Percentiles rank a stretch among this genome's conserved stretches.
Evolutionary conservation across 2,113 vertebrate genomes (phyloP).

Genomic region (Thamnaconus septentrionalis): DNA sequence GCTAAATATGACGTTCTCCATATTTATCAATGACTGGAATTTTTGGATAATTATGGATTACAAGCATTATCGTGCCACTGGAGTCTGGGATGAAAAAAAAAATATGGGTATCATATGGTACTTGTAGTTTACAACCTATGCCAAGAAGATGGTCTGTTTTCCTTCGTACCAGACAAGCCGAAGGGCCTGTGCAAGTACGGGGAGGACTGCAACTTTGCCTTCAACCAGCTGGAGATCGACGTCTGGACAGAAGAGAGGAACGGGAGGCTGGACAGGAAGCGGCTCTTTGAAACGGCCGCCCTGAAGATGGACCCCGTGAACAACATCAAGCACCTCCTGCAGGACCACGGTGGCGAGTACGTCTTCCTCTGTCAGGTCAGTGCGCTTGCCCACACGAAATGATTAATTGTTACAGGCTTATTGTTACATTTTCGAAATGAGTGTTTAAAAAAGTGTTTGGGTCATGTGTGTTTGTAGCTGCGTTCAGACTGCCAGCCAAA

Average conservation of each 20-base stretch:
- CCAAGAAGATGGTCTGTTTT: background rate
- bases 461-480: too few relatives aligned
- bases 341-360: slow-evolving; percentile 88
- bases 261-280: slow-evolving; percentile 84
- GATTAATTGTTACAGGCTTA: background rate
- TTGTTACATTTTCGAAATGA: too few relatives aligned
- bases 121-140: too few relatives aligned
- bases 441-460: too few relatives aligned
- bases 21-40: too few relatives aligned
- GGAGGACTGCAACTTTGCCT: slow-evolving; percentile 94
- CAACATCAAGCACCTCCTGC: slow-evolving; percentile 83
- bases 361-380: slow-evolving; percentile 92
- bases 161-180: slow-evolving; percentile 80
- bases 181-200: slow-evolving; percentile 88
- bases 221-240: slow-evolving; percentile 95
- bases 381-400: background rate
- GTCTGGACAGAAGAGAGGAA: slow-evolving; percentile 94
- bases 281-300: slow-evolving; percentile 82
- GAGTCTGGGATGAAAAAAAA: too few relatives aligned
- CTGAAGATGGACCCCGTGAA: slow-evolving; percentile 79
- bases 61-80: too few relatives aligned
- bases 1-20: too few relatives aligned
- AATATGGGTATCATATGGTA: too few relatives aligned
- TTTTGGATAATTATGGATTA: too few relatives aligned
- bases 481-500: too few relatives aligned